Base-by-base conservation (phyloP, 30 jellyfish, hydroid and myxozoan species). In the Morbakka virulenta region DNA sequence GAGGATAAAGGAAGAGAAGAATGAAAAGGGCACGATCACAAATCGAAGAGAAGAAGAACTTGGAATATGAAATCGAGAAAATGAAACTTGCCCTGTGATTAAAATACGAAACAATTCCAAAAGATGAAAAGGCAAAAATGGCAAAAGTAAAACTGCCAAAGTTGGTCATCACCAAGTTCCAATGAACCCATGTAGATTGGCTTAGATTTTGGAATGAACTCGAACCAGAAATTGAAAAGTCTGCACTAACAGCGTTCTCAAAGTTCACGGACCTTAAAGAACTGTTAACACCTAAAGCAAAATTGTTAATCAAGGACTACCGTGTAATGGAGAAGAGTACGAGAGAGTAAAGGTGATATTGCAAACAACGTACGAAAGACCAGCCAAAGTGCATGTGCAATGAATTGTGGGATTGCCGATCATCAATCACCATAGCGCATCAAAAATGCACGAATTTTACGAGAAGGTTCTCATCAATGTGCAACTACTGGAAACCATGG, bases 151-250 rank as follows among this genome's bases (percentile, higher is more conserved):
- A 41, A 9, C 57, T 41, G 57, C 57, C 57, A 41, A 6, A 41
- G 57, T 17, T 41, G 57, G 17, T 17, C 9, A 41, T 41, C 13
- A 6, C 57, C 13, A 69, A 69, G 79, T 81, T 61, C 57, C 85
- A 81, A 41, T 85, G 87, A 14, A 81, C 70, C 32, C 85, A 81
- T 48, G 23, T 81, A 17, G 93, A 81, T 62, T 81, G 87, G 93
- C 70, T 51, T 26, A 68, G 93, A 28, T 70, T 81, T 50, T 81
- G 93, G 87, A 69, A 77, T 36, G 69, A 52, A 4, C 50, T 80
- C 52, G 82, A 67, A 52, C 28, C 91, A 12, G 84, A 81, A 33
- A 81, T 81, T 0, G 86, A 81, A 25, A 50, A 36, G 4, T 36
- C 80, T 13, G 33, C 80, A 36, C 52, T 69, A 62, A 53, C 69